These are phyloP conservation scores for Caenorhabditis latens DNA, from an alignment of 1,140 invertebrate genomes.

Conservation along the genomic window DNA sequence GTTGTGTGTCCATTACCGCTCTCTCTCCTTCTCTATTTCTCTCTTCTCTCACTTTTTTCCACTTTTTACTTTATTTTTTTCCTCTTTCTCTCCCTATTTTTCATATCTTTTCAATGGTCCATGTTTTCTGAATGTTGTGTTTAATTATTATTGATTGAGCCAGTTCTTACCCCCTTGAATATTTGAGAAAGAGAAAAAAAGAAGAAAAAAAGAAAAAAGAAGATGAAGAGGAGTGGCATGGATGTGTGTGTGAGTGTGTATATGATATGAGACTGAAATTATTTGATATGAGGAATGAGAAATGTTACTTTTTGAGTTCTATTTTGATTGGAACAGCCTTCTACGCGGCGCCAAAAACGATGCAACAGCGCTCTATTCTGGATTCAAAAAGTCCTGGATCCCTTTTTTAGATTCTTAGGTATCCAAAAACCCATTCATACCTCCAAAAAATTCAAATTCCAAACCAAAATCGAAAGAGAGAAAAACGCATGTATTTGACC, in stretches of 20 bases:
- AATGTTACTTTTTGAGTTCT: too few species aligned
- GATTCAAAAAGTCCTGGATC: too few species aligned
- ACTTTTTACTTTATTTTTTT: background rate
- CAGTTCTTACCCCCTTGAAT: too few species aligned
- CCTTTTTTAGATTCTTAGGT: too few species aligned
- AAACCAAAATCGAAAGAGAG: background rate
- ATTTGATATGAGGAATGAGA: too few species aligned
- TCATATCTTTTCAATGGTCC: background rate
- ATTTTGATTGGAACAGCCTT: too few species aligned
- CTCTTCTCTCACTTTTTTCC: slow-evolving; percentile 31
- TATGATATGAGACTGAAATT: background rate
- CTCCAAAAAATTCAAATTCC: background rate
- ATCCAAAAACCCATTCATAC: too few species aligned
- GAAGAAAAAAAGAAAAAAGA: background rate
- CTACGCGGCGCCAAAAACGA: too few species aligned
- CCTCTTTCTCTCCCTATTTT: slow-evolving; percentile 42
- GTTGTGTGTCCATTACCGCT: slow-evolving; percentile 25
- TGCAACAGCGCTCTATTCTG: too few species aligned
- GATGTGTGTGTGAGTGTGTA: background rate
- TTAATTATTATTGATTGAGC: background rate
- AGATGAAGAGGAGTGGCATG: background rate
- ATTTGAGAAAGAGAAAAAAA: background rate
- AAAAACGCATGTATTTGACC: slow-evolving; percentile 41
- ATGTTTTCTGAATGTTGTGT: slow-evolving; percentile 8
- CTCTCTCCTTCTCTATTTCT: slow-evolving; percentile 8